Conservation (phyloP, 1,140 invertebrate species). For the Bilobella aurantiaca region DNA sequence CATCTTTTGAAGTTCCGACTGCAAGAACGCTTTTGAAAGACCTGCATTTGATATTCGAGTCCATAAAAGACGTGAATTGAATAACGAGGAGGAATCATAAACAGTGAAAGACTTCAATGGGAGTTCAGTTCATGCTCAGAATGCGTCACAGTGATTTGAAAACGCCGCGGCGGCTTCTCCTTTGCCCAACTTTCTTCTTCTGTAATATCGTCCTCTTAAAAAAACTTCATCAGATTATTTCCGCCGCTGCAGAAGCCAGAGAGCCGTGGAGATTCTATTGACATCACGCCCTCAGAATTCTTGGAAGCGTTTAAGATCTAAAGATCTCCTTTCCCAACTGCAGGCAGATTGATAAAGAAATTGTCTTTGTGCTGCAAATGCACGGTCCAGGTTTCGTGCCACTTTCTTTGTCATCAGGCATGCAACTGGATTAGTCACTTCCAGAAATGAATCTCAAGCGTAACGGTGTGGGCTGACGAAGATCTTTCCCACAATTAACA, state of each 20-base stretch:
- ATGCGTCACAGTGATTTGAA: not conserved
- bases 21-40: too few relatives aligned
- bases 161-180: too few relatives aligned
- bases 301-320: too few relatives aligned
- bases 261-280: not conserved
- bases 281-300: too few relatives aligned
- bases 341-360: too few relatives aligned
- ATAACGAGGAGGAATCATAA: not conserved
- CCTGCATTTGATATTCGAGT: too few relatives aligned
- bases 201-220: not conserved
- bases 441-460: not conserved
- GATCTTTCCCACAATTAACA: too few relatives aligned
- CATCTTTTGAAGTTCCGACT: too few relatives aligned
- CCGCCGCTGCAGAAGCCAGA: not conserved
- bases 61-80: too few relatives aligned
- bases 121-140: not conserved
- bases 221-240: too few relatives aligned
- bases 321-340: not conserved
- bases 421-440: slow-evolving; percentile 3
- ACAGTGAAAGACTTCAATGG: not conserved
- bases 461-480: too few relatives aligned
- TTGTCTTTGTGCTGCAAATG: slow-evolving; percentile 12
- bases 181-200: not conserved
- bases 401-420: not conserved
- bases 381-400: slow-evolving; percentile 15